Evolutionary conservation across 2,888 invertebrate species (phyloP).

Genomic region (Molanna angustata): DNA sequence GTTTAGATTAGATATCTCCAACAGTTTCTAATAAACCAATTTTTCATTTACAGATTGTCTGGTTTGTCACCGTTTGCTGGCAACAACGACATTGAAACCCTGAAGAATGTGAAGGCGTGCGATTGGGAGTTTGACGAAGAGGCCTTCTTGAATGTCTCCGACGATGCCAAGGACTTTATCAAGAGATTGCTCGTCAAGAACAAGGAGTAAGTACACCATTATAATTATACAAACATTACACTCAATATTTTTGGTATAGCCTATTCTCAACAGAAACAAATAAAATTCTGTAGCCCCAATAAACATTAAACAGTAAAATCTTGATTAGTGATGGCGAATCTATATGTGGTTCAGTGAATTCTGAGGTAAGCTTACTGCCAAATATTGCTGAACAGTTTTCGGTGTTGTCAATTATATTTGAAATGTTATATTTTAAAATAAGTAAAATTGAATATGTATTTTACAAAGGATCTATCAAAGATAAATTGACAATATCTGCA

Average conservation of each 20-base stretch:
- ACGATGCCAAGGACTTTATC: conserved; percentile 98
- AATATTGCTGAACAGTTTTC: no score
- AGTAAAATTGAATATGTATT: no score
- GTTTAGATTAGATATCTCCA: no score
- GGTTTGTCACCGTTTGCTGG: conserved; percentile 99
- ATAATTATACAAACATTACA: not conserved
- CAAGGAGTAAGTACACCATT: conserved; percentile 70
- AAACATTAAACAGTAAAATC: no score
- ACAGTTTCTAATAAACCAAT: no score
- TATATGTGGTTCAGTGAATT: no score
- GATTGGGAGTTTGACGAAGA: conserved; percentile 99
- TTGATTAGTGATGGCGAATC: no score
- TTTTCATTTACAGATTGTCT: conserved; percentile 66
- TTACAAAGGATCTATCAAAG: no score
- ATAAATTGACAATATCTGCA: no score
- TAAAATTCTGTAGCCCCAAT: not conserved
- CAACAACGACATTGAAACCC: conserved; percentile 95
- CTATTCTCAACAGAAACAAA: not conserved
- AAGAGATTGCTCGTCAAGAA: conserved; percentile 84
- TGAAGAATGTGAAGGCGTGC: conserved; percentile 97
- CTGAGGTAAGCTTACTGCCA: no score
- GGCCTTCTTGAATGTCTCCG: conserved; percentile 90
- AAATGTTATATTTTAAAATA: no score
- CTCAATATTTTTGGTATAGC: not conserved
- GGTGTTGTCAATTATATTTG: no score